Evolutionary conservation across 2,888 invertebrate genomes (phyloP), one percentile per base, ranked within the genome.

Genomic region (Flexamia atlantica): DNA sequence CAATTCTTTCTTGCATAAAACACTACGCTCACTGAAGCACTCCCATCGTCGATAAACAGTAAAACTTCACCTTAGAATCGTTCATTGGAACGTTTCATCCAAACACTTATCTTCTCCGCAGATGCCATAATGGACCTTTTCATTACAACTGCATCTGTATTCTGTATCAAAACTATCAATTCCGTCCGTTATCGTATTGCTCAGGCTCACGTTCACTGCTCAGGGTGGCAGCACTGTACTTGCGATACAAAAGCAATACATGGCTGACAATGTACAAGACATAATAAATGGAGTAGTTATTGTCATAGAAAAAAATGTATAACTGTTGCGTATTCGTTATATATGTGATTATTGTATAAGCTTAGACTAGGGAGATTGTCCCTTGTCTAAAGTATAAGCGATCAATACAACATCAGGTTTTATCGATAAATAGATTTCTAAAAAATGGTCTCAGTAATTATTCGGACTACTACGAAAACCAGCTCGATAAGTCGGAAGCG

Each of bases 61-160:
- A 30, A 30, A 64, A 14, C 30, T 28, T 28, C 17, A 28, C 12
- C 4, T 30, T 64, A 14, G 30, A 28, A 1, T 17, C 0, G 12
- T 5, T 30, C 25, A 28, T 64, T 64, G 2, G 4, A 30, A 25
- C 14, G 12, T 12, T 64, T 64, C 28, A 28, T 30, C 28, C 25
- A 28, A 12, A 64, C 1, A 64, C 7, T 23, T 12, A 64, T 30
- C 64, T 64, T 64, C 28, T 64, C 30, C 64, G 64, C 64, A 64
- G 64, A 64, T 64, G 64, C 64, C 64, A 64, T 64, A 9, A 64
- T 64, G 64, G 64, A 64, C 64, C 64, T 64, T 64, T n/a, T 14
- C 46, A 46, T 3, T n/a, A 46, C 46, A 46, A 17, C 14, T 46
- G 46, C 14, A 2, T 46, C 40, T 46, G 46, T 36, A 36, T 46